Base-by-base conservation (phyloP, 2,888 invertebrate genomes). In the Scaptomyza parva region DNA sequence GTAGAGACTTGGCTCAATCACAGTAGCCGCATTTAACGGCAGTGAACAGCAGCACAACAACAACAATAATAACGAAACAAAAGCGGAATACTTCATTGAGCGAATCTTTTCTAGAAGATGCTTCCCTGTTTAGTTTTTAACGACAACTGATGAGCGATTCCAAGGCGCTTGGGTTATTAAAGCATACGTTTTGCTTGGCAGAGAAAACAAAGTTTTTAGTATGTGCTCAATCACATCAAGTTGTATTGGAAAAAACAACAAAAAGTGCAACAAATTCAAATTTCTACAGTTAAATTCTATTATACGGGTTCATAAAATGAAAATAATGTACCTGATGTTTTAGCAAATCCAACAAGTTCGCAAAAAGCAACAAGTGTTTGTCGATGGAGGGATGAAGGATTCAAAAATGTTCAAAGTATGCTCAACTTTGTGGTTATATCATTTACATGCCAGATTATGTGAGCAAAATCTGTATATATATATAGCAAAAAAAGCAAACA, bases 371-470 rank as follows among this genome's bases (percentile, higher is more conserved):
- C 72, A 76, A 52, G 71, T 64, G 52, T 51, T 69, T 37, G 33
- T 0, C 2, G 33, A 1, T 33, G 22, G 40, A 35, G 28, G 28
- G 28, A 5, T 14, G 40, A 39, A n/a, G n/a, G 55, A 48, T 52
- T 33, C 53, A 48, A 62, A 17, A 78, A 71, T n/a, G n/a, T 66
- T 69, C 55, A 73, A 73, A 81, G 74, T 77, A 70, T 71, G 68
- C 78, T 20, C 63, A 80, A 81, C 78, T 86, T 75, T 86, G 66
- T 62, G 65, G 75, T 57, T 62, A 54, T 74, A 84, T 77, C 81
- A 82, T 81, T 86, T 81, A 72, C 81, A 81, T 83, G 77, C 73
- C 62, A 71, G 78, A 76, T 77, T 76, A 77, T 76, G 65, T 68
- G 74, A 37, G 57, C n/a, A 71, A 84, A 37, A 37, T 33, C 9